Base-by-base conservation (phyloP, 2,888 invertebrate species). In the Portevinia maculata region DNA sequence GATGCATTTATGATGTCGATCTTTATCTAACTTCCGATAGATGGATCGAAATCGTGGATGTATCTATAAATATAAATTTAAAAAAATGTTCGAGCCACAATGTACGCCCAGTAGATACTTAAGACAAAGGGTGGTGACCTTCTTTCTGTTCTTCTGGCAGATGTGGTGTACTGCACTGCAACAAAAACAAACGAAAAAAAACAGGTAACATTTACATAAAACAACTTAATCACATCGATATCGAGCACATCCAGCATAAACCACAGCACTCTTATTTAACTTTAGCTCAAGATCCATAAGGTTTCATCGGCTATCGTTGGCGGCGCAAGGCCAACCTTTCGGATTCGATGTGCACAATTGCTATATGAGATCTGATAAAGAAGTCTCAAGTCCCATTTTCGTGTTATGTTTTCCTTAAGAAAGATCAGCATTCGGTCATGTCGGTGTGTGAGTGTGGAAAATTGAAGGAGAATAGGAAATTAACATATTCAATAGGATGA, bases 241-340 rank as follows among this genome's bases (percentile, higher is more conserved):
- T 71, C 52, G 44, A 71, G 62, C 37, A 62, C 52, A 71, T 60
- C 71, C 24, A 37, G 1, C 37, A 21, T 7, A 15, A 24, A 24
- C 24, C 32, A 21, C 15, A 15, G 24, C 57, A 62, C 55, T 62
- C 67, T 67, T 44, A 21, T n/a, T 46, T 30, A 34, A 50, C 44
- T 71, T 64, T 41, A 71, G 39, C 52, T 78, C 67, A 67, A 74
- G 73, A 79, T 73, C 53, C 65, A 62, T 52, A 62, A 17, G 7
- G 55, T 48, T 55, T 17, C 53, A n/a, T 19, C 8, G 28, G 30
- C 24, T 17, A n/a, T 19, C 52, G 32, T 64, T 55, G 53, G 24
- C 41, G 73, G 69, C 79, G n/a, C n/a, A 79, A 79, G 75, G 79
- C 75, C 75, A 69, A 74, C 74, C 79, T 75, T 79, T 75, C 57